phyloP scores from a whole-genome alignment of 2,797 vertebrate genomes.

The Diplodus puntazzo region DNA sequence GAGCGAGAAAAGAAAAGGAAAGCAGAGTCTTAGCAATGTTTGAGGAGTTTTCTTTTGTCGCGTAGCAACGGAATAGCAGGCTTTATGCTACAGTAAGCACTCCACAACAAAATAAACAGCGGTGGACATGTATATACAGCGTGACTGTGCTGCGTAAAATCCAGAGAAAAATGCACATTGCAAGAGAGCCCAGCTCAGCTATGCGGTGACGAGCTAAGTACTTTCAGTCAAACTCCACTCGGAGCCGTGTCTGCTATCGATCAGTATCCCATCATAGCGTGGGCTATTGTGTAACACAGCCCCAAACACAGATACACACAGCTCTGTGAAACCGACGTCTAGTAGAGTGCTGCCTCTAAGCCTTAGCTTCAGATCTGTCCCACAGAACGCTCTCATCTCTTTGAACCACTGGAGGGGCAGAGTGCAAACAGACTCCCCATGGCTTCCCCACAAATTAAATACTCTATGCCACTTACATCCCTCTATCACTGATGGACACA shows the following conservation, averaged over 20 bases:
- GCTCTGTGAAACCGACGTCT: conserved; percentile 55
- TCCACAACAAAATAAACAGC: conserved; percentile 67
- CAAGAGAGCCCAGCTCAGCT: conserved; percentile 38
- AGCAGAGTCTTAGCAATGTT: conserved; percentile 26
- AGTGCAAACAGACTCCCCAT: conserved; percentile 55
- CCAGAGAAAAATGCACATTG: conserved; percentile 46
- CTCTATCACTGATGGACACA: conserved; percentile 26
- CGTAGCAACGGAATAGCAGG: conserved; percentile 60
- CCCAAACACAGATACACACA: conserved; percentile 37
- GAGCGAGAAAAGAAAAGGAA: conserved; percentile 7
- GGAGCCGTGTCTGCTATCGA: conserved; percentile 75
- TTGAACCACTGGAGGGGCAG: conserved; percentile 47
- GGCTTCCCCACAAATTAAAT: conserved; percentile 54
- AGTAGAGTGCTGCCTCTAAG: conserved; percentile 35
- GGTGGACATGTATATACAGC: conserved; percentile 59
- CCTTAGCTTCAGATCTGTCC: conserved; percentile 55
- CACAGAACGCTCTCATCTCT: conserved; percentile 27
- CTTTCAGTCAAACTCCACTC: conserved; percentile 49
- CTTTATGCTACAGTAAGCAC: conserved; percentile 53
- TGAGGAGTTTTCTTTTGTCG: conserved; percentile 56
- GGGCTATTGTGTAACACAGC: conserved; percentile 60
- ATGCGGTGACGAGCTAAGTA: conserved; percentile 53
- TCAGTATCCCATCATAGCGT: conserved; percentile 69
- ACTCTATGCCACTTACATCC: conserved; percentile 34
- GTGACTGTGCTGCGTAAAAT: conserved; percentile 41